These are phyloP conservation scores for Parthenolecanium corni DNA, from an alignment of 2,888 invertebrate species.

Conservation along the genomic window DNA sequence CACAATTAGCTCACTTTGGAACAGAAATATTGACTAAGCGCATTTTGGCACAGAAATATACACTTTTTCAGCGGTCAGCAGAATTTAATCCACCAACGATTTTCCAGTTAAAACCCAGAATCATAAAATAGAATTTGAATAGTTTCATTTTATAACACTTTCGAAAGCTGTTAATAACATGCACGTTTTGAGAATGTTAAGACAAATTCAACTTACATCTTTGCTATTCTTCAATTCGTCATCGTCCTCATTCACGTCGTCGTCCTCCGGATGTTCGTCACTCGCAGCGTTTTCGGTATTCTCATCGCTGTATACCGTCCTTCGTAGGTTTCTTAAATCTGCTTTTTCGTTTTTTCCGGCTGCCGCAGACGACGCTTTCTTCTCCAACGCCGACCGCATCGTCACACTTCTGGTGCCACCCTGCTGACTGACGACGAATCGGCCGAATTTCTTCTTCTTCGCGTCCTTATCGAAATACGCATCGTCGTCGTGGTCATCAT, in stretches of 20 bases:
- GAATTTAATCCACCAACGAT: no score
- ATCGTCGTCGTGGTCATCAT: not conserved
- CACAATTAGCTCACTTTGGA: no score
- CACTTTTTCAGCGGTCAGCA: no score
- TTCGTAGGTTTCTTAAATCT: slow-evolving; percentile 11
- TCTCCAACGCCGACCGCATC: not conserved
- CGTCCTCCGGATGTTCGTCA: no score
- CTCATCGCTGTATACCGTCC: slow-evolving; percentile 10
- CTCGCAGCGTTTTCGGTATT: not conserved
- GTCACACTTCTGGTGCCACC: slow-evolving; percentile 12
- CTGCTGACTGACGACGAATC: not conserved
- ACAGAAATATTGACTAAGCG: no score
- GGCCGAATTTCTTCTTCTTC: not conserved
- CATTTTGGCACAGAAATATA: no score
- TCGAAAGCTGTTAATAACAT: no score
- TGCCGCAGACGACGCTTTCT: not conserved
- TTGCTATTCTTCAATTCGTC: not conserved
- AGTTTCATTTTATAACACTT: no score
- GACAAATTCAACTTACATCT: not conserved
- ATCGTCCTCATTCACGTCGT: no score
- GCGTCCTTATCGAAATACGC: not conserved
- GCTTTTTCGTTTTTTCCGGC: not conserved
- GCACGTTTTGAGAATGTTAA: not conserved
- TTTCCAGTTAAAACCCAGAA: no score
- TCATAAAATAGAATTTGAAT: no score